Percentiles rank a stretch among this genome's conserved stretches.
Evolutionary conservation across 2,888 invertebrate genomes (phyloP).

Genomic region (Crepidodera aurea): DNA sequence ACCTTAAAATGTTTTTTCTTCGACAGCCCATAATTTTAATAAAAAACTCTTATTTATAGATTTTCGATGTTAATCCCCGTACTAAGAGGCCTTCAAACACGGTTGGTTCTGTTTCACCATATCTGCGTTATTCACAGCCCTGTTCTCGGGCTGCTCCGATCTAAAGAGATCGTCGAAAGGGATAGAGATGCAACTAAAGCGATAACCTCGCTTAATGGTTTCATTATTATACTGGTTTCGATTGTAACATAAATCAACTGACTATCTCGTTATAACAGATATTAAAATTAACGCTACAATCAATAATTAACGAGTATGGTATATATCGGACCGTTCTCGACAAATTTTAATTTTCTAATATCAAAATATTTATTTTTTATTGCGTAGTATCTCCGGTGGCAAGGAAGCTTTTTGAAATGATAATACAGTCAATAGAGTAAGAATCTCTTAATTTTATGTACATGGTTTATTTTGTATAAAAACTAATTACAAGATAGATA

Average conservation of each 20-base stretch:
- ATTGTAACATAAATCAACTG: constrained; percentile 50
- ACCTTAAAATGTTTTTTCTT: too few species aligned
- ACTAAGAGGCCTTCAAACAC: constrained; percentile 28
- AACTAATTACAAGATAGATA: too few species aligned
- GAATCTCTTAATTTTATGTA: too few species aligned
- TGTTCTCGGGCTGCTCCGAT: constrained; percentile 42
- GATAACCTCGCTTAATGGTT: constrained; percentile 54
- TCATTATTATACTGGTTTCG: constrained; percentile 54
- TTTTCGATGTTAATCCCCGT: background rate
- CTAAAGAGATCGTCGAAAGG: constrained; percentile 48
- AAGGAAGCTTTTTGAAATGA: too few species aligned
- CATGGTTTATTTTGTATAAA: too few species aligned
- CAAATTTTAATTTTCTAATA: background rate
- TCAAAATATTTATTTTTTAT: too few species aligned
- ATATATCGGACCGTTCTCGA: too few species aligned
- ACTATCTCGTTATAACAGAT: constrained; percentile 48
- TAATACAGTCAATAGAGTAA: too few species aligned
- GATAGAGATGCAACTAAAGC: constrained; percentile 46
- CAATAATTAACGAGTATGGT: constrained; percentile 39
- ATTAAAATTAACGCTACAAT: constrained; percentile 50
- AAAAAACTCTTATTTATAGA: background rate
- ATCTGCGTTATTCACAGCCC: constrained; percentile 48
- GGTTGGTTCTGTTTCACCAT: constrained; percentile 36
- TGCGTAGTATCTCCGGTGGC: too few species aligned
- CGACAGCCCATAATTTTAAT: too few species aligned